Evolutionary conservation across 1,140 invertebrate genomes (phyloP), one percentile per base, ranked within the genome.

Genomic region (Pinna nobilis): DNA sequence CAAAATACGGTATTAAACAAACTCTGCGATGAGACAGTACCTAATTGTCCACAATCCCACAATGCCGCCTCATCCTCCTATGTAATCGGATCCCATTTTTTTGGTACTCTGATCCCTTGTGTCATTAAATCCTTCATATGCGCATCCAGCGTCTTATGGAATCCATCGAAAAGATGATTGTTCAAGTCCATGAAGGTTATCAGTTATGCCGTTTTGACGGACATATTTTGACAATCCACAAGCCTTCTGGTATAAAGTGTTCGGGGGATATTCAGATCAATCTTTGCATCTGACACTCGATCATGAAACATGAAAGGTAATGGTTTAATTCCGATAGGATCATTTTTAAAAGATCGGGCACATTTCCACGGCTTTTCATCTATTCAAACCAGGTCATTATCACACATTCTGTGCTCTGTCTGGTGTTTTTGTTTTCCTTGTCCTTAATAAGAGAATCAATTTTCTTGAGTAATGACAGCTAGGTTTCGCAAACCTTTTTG

Each of bases 141-240:
- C 25, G 60, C 60, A 55, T 65, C 69, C 30, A 71, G 15, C 13
- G 65, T 49, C 30, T 61, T 61, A 37, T 63, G 23, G 32, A 72
- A 72, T 30, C 35, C 44, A 9, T 23, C 51, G 47, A 53, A 71
- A 25, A 33, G 5, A n/a, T n/a, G 15, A 37, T 72, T 60, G 30
- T 55, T 63, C 33, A 18, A 35, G 11, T 55, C 49, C 3, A 64
- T 28, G 44, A 71, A 57, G 25, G 64, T 55, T 71, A 28, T 71
- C 60, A 64, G 47, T 47, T 6, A 71, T 39, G 23, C 55, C 28
- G 25, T 18, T 55, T 7, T 44, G 37, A 18, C 33, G 53, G 20
- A 49, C 64, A 55, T 65, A 47, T 4, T 61, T 47, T 28, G 65
- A 57, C 32, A 71, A 35, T 65, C 60, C 70, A 53, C 70, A 71